A percentile compares a stretch with the other conserved stretches of the same genome.
These are phyloP conservation scores for Anguilla rostrata DNA, from an alignment of 2,113 vertebrate species.

Conservation along the genomic window DNA sequence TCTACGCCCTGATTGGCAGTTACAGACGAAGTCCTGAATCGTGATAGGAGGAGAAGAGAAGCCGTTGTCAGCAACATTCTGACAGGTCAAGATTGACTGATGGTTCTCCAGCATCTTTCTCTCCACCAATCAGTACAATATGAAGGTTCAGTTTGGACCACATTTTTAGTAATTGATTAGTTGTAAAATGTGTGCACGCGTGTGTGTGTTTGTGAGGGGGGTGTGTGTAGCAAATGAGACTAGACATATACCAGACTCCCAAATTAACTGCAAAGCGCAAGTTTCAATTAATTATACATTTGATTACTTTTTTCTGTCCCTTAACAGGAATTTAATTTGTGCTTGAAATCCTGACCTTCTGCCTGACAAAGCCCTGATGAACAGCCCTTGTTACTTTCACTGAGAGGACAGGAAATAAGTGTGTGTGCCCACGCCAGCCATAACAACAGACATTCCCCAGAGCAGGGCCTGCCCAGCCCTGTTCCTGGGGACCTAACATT, in stretches of 20 bases:
- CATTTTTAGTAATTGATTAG: conserved; percentile 52
- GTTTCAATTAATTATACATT: conserved; percentile 45
- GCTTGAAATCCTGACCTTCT: background rate
- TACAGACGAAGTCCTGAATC: no score
- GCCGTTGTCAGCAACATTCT: conserved; percentile 18
- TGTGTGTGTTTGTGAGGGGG: no score
- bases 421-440: no score
- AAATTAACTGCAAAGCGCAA: conserved; percentile 52
- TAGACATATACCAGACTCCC: conserved; percentile 41
- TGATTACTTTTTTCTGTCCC: conserved; percentile 13
- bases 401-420: no score
- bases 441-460: no score
- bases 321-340: background rate
- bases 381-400: background rate
- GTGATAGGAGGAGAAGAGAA: no score
- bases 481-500: no score
- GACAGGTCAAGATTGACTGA: conserved; percentile 53
- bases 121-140: conserved; percentile 48
- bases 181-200: conserved; percentile 34
- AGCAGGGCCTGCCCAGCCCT: no score
- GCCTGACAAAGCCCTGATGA: conserved; percentile 20
- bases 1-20: no score
- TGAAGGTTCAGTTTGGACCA: conserved; percentile 51
- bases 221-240: conserved; percentile 28
- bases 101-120: conserved; percentile 50